Percentiles rank a stretch among this genome's conserved stretches.
Conservation (phyloP, 2,888 invertebrate species). For the Euzophera pinguis region DNA sequence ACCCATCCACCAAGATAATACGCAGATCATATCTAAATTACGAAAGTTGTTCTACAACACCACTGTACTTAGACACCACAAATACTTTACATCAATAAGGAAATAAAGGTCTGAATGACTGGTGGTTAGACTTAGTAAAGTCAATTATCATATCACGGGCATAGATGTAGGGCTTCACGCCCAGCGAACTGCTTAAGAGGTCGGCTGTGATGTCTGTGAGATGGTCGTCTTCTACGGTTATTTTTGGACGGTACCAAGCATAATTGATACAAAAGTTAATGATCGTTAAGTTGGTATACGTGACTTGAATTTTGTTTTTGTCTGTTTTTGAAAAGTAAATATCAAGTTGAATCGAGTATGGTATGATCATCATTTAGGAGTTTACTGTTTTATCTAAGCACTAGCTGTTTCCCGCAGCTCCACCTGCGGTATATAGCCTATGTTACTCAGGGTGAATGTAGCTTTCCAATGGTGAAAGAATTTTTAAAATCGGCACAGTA, state of each 20-base stretch:
- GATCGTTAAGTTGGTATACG: constrained; percentile 7
- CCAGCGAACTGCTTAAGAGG: constrained; percentile 36
- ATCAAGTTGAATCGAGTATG: background rate
- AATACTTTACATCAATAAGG: background rate
- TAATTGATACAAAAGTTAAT: constrained; percentile 5
- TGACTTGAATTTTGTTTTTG: constrained; percentile 1
- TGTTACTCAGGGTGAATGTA: too few species aligned
- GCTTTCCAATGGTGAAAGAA: too few species aligned
- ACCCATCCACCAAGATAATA: constrained; percentile 35
- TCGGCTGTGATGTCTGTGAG: background rate
- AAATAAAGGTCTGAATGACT: constrained; percentile 14
- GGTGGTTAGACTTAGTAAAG: constrained; percentile 19
- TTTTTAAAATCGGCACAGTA: too few species aligned
- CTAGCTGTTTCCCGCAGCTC: too few species aligned
- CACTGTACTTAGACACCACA: constrained; percentile 18
- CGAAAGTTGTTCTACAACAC: constrained; percentile 24
- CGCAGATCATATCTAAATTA: constrained; percentile 45
- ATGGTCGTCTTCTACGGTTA: background rate
- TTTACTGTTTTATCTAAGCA: too few species aligned
- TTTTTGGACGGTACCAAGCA: constrained; percentile 2
- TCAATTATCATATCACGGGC: constrained; percentile 33
- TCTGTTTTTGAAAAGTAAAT: background rate
- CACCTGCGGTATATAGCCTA: too few species aligned
- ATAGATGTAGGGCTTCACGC: constrained; percentile 43
- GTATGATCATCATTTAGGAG: too few species aligned